Percentiles rank a stretch among this genome's conserved stretches.
phyloP scores from a whole-genome alignment of 1,140 invertebrate species.

The Prorops nasuta region DNA sequence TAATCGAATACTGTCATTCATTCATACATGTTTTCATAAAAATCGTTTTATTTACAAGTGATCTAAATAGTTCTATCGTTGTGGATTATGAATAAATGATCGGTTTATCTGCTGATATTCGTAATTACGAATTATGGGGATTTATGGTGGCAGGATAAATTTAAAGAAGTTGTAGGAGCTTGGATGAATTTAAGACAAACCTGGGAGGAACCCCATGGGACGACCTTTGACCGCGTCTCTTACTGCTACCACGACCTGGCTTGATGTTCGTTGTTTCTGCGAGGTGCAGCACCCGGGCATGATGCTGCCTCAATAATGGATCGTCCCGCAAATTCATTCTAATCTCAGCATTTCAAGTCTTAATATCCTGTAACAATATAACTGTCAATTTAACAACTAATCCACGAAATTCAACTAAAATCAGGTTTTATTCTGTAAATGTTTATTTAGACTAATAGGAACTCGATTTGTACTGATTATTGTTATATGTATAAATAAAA shows the following conservation, averaged over 20 bases:
- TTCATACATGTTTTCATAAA: too few species aligned
- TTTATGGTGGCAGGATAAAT: background rate
- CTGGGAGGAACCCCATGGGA: slow-evolving; percentile 38
- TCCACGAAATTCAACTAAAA: too few species aligned
- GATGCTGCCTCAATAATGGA: slow-evolving; percentile 51
- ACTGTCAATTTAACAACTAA: too few species aligned
- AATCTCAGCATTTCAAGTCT: slow-evolving; percentile 32
- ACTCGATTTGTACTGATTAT: too few species aligned
- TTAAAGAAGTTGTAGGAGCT: background rate
- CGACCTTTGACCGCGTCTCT: slow-evolving; percentile 43
- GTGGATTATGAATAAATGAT: too few species aligned
- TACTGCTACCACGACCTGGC: slow-evolving; percentile 46
- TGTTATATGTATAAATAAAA: too few species aligned
- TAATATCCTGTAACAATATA: slow-evolving; percentile 39
- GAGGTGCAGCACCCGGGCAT: slow-evolving; percentile 49
- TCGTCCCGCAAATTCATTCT: slow-evolving; percentile 52
- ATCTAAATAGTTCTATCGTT: too few species aligned
- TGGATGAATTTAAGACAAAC: slow-evolving; percentile 18
- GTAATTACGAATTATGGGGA: background rate
- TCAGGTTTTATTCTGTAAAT: too few species aligned
- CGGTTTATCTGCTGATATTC: too few species aligned
- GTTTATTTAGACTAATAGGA: too few species aligned
- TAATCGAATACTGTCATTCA: background rate
- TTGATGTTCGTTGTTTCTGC: slow-evolving; percentile 51
- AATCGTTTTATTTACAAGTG: background rate